Conservation (phyloP, 2,888 invertebrate genomes). For the Blastobasis lacticolella region DNA sequence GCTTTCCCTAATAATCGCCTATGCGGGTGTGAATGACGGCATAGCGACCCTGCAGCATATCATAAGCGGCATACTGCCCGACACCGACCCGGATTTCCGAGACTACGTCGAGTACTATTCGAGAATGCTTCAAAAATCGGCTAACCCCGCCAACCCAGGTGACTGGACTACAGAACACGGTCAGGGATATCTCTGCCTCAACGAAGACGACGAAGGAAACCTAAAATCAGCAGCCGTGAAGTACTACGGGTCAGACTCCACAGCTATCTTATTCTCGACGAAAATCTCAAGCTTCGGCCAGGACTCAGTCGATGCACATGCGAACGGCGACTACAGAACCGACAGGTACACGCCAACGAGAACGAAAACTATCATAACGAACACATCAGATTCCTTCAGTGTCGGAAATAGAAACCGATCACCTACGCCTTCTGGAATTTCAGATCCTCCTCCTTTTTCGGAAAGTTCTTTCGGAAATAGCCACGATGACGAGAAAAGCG, state of each 20-base stretch:
- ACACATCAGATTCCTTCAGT: conserved; percentile 56
- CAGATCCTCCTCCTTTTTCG: conserved; percentile 35
- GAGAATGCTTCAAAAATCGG: conserved; percentile 41
- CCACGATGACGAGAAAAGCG: conserved; percentile 30
- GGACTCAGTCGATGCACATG: conserved; percentile 52
- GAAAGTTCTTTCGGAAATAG: conserved; percentile 44
- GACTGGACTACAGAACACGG: conserved; percentile 57
- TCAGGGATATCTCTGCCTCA: conserved; percentile 58
- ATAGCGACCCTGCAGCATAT: conserved; percentile 73
- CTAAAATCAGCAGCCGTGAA: conserved; percentile 56
- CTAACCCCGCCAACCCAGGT: conserved; percentile 30
- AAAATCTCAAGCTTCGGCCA: conserved; percentile 71
- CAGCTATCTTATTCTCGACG: conserved; percentile 65
- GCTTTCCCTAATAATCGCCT: conserved; percentile 82
- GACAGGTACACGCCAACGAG: conserved; percentile 63
- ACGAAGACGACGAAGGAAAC: conserved; percentile 50
- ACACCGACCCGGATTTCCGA: conserved; percentile 50
- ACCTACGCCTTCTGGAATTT: conserved; percentile 56
- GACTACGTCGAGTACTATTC: conserved; percentile 58
- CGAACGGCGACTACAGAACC: conserved; percentile 56
- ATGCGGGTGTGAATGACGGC: conserved; percentile 83
- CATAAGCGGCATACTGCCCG: conserved; percentile 56
- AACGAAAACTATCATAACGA: conserved; percentile 58
- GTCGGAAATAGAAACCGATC: conserved; percentile 58
- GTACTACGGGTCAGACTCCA: conserved; percentile 57